A percentile compares a stretch with the other conserved stretches of the same genome.
Conservation (phyloP, 2,888 invertebrate species). For the Watsonalla binaria region DNA sequence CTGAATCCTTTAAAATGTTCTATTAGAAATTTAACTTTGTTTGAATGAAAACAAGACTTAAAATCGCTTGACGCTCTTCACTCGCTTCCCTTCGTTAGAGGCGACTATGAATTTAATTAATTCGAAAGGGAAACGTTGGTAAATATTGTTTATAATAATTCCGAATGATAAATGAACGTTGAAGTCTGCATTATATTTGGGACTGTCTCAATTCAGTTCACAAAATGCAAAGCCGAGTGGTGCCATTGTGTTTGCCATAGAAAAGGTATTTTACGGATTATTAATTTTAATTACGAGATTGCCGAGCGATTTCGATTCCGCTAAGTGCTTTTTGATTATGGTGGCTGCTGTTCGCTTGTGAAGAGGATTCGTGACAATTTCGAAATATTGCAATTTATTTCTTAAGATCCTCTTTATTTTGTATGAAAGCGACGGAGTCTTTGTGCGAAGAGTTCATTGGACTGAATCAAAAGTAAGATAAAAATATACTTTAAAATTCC, state of each 20-base stretch:
- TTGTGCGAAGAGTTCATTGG: too few relatives aligned
- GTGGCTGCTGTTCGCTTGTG: not conserved
- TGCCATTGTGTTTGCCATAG: slow-evolving; percentile 3
- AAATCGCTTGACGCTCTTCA: slow-evolving; percentile 10
- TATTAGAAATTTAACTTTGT: not conserved
- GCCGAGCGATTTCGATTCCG: slow-evolving; percentile 13
- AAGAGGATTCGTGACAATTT: not conserved
- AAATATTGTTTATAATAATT: slow-evolving; percentile 40
- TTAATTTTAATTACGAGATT: slow-evolving; percentile 27
- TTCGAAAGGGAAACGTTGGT: slow-evolving; percentile 42
- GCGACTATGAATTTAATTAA: slow-evolving; percentile 59
- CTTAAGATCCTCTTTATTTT: not conserved
- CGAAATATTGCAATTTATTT: not conserved
- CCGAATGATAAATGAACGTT: slow-evolving; percentile 29
- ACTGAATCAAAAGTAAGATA: too few relatives aligned
- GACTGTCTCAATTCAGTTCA: slow-evolving; percentile 20
- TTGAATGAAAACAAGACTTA: slow-evolving; percentile 8
- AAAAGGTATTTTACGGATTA: slow-evolving; percentile 20
- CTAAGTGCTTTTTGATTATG: slow-evolving; percentile 13
- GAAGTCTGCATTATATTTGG: slow-evolving; percentile 19
- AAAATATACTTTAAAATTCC: too few relatives aligned
- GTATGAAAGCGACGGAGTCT: too few relatives aligned
- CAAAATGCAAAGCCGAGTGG: slow-evolving; percentile 7
- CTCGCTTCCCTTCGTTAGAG: slow-evolving; percentile 23
- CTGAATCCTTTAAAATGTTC: too few relatives aligned